Conservation (phyloP, 1,140 invertebrate genomes). For the Pogonus chalceus region DNA sequence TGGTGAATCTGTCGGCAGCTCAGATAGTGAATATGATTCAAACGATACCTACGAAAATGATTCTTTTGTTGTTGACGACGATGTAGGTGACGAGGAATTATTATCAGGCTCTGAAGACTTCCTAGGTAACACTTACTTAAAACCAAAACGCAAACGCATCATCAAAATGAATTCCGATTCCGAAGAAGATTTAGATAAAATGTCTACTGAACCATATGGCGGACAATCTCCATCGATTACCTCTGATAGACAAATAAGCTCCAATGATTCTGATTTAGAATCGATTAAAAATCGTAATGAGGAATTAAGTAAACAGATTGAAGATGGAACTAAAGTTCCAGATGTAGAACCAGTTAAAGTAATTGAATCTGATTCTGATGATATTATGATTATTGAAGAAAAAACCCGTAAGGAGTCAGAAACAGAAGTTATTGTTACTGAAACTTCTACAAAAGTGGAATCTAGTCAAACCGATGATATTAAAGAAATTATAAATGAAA, state of each 20-base stretch:
- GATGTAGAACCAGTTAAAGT: too few relatives aligned
- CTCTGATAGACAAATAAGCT: neutral
- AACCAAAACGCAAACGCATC: constrained; percentile 10
- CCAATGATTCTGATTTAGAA: neutral
- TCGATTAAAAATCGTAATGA: neutral
- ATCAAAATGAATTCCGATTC: constrained; percentile 1
- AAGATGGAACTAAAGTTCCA: neutral
- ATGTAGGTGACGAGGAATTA: constrained; percentile 17
- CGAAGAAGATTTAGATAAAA: constrained; percentile 1
- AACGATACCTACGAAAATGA: constrained; percentile 22
- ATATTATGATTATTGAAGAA: neutral
- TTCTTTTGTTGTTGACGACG: constrained; percentile 26
- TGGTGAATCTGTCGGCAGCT: constrained; percentile 24
- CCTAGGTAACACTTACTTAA: neutral
- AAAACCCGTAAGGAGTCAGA: neutral
- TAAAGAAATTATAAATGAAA: neutral
- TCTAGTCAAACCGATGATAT: neutral
- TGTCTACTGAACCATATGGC: constrained; percentile 8
- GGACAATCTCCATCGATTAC: neutral
- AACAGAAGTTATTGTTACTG: neutral
- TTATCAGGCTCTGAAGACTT: constrained; percentile 13
- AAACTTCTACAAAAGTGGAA: too few relatives aligned
- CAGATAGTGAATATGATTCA: constrained; percentile 12
- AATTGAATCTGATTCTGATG: neutral
- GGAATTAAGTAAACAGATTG: neutral